Evolutionary conservation across 2,113 vertebrate genomes (phyloP).

Genomic region (Amblyopsis rosae): DNA sequence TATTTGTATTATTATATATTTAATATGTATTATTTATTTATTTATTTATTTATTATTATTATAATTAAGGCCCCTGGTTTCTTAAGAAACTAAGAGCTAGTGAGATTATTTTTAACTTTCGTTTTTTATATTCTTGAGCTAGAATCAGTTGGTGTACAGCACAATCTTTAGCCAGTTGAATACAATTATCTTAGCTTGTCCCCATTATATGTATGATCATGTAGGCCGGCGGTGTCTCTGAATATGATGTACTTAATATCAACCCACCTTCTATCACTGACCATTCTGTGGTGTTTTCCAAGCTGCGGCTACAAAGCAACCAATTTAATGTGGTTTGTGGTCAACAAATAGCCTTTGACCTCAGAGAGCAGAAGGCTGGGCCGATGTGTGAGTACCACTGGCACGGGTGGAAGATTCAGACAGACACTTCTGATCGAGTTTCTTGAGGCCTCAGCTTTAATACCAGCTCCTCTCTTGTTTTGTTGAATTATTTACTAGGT

Average conservation of each 20-base stretch:
- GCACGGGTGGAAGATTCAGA: constrained; percentile 48
- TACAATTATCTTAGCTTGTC: constrained; percentile 1
- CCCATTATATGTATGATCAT: constrained; percentile 24
- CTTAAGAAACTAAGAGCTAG: background rate
- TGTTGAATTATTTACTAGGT: constrained; percentile 74
- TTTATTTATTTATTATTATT: background rate
- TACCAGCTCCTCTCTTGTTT: constrained; percentile 61
- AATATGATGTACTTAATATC: constrained; percentile 48
- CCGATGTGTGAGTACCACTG: constrained; percentile 47
- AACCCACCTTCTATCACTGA: constrained; percentile 32
- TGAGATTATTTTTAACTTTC: constrained; percentile 39
- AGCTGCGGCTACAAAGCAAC: constrained; percentile 31
- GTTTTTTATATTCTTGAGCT: too few relatives aligned
- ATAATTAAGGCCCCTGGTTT: too few relatives aligned
- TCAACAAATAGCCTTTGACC: constrained; percentile 74
- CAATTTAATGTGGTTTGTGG: constrained; percentile 78
- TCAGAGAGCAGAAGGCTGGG: constrained; percentile 46
- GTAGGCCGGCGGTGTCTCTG: constrained; percentile 39
- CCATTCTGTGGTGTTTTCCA: constrained; percentile 53
- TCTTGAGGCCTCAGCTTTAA: constrained; percentile 54
- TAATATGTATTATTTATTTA: constrained; percentile 8
- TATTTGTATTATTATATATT: too few relatives aligned
- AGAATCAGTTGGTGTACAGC: too few relatives aligned
- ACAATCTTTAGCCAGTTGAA: background rate
- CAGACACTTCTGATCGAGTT: constrained; percentile 67